Conservation (phyloP, 1,140 invertebrate genomes). For the Choristoneura fumiferana region DNA sequence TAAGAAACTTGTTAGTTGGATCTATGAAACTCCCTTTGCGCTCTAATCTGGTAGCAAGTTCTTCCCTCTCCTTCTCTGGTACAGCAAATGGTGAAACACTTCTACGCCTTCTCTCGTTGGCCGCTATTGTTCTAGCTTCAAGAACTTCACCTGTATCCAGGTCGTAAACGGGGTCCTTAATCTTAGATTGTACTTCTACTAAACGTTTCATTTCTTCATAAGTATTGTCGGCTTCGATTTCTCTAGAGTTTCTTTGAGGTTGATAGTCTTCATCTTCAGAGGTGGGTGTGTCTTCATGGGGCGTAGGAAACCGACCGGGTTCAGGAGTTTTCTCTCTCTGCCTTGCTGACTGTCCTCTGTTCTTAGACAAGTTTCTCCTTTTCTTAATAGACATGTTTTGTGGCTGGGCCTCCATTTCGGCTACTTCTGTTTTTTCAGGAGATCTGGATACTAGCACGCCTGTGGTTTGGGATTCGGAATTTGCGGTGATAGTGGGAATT, state of each 20-base stretch:
- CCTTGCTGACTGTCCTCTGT: constrained; percentile 63
- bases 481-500: constrained; percentile 54
- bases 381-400: constrained; percentile 72
- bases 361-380: constrained; percentile 78
- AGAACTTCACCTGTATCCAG: constrained; percentile 68
- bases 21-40: constrained; percentile 76
- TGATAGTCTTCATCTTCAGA: constrained; percentile 69
- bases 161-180: constrained; percentile 72
- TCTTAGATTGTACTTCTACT: constrained; percentile 62
- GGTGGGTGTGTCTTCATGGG: constrained; percentile 71
- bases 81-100: constrained; percentile 77
- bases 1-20: constrained; percentile 71
- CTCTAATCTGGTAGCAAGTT: constrained; percentile 51
- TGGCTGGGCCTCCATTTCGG: constrained; percentile 65
- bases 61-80: constrained; percentile 55
- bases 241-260: constrained; percentile 54
- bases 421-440: constrained; percentile 35
- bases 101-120: constrained; percentile 67
- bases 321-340: constrained; percentile 81
- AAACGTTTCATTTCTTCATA: constrained; percentile 75
- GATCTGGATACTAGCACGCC: constrained; percentile 37
- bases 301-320: constrained; percentile 55
- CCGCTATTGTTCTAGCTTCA: constrained; percentile 63
- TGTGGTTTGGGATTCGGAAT: constrained; percentile 59
- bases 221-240: constrained; percentile 72